Evolutionary conservation across 2,888 invertebrate genomes (phyloP), one percentile per base, ranked within the genome.

Genomic region (Baronia brevicornis): DNA sequence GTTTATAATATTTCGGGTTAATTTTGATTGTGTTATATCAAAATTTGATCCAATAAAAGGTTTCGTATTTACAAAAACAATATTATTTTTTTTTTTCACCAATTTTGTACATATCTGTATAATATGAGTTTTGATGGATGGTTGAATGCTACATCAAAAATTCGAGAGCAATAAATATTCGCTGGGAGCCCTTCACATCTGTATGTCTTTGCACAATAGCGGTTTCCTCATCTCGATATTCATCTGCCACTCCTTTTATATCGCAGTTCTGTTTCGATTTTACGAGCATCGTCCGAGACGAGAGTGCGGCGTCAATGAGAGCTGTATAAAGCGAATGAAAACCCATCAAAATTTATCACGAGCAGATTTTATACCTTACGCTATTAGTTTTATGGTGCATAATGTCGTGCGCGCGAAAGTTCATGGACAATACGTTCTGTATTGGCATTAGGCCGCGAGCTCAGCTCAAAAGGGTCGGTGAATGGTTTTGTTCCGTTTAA

Each of bases 171-270:
- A 1, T 5, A 9, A 8, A 9, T 5, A 14, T 7, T 3, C 4
- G 22, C 5, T 11, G 4, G 20, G 14, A 5, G 6, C 27, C 20
- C 35, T 36, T 8, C 1, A 7, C 4, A 30, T 5, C 54, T 36
- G 65, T 70, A 46, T 52, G 60, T 63, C 58, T 51, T 39, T 50
- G 53, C 54, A 68, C 67, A 73, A 69, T 64, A 60, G 67, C 64
- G 67, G 67, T 67, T 71, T 66, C 65, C 68, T 68, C 74, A 72
- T 78, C 67, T 60, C 66, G 65, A 74, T 72, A 75, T 78, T 75
- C 74, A 74, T 75, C 73, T 67, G 60, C 60, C 60, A 54, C 60
- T 65, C 61, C 64, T 73, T 77, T 74, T 72, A 72, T 66, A 70
- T 65, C 62, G 60, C 55, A 60, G 59, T 54, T 67, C 67, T 69